phyloP scores from a whole-genome alignment of 2,113 vertebrate genomes.

The Halichoerus grypus region DNA sequence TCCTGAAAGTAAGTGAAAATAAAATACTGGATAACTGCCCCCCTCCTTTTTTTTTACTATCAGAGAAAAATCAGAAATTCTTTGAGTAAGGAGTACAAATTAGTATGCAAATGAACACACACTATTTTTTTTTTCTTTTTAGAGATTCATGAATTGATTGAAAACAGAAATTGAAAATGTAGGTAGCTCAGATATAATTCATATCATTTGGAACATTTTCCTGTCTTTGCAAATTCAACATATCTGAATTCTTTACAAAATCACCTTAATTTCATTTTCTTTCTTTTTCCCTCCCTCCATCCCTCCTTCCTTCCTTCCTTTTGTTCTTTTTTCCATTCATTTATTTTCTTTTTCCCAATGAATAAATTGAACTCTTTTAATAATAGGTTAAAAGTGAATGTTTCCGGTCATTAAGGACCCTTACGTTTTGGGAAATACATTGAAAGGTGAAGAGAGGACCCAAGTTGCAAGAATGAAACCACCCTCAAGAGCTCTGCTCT shows the following conservation, averaged over 20 bases:
- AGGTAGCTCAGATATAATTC: background rate
- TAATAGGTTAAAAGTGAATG: background rate
- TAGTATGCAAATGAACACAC: background rate
- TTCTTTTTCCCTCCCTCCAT: no score
- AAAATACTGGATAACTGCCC: background rate
- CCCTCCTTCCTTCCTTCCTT: background rate
- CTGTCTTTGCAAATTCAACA: background rate
- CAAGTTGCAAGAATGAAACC: background rate
- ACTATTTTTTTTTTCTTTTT: background rate
- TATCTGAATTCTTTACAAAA: background rate
- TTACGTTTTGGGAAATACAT: background rate
- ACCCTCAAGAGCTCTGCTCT: background rate
- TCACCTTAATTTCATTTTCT: background rate
- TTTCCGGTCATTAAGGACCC: background rate
- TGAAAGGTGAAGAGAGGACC: background rate
- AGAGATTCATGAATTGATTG: background rate
- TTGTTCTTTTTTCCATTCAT: background rate
- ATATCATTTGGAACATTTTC: background rate
- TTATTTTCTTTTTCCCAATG: background rate
- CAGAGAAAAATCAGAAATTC: constrained; percentile 30
- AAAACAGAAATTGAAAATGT: constrained; percentile 31
- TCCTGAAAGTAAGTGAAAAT: background rate
- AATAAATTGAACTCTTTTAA: background rate
- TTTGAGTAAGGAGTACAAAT: background rate
- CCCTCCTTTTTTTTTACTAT: background rate